phyloP scores from a whole-genome alignment of 2,113 vertebrate genomes.

The Pelodiscus sinensis region DNA sequence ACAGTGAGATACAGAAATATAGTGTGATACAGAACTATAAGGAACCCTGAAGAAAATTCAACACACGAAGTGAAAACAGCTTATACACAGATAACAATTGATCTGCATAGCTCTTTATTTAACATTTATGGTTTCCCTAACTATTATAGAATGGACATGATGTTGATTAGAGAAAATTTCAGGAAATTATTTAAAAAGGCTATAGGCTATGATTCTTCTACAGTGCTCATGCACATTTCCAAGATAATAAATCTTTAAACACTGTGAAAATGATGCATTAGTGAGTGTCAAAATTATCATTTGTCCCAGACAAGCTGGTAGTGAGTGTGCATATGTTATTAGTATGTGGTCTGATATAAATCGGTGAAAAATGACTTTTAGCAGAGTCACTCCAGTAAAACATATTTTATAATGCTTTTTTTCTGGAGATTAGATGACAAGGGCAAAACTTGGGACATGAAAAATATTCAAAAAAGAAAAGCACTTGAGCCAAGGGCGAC shows the following conservation, averaged over 20 bases:
- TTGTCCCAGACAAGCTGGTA: slow-evolving; percentile 63
- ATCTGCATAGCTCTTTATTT: neutral
- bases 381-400: slow-evolving; percentile 33
- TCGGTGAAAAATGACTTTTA: slow-evolving; percentile 51
- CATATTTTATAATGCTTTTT: slow-evolving; percentile 15
- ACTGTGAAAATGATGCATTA: slow-evolving; percentile 58
- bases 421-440: slow-evolving; percentile 9
- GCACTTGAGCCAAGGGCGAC: neutral
- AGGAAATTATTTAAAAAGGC: slow-evolving; percentile 21
- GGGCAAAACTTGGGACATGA: neutral
- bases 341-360: slow-evolving; percentile 46
- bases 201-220: slow-evolving; percentile 1
- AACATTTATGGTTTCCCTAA: neutral
- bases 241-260: slow-evolving; percentile 55
- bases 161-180: slow-evolving; percentile 31
- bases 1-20: neutral
- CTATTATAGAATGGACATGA: slow-evolving; percentile 3
- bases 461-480: neutral
- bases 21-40: neutral
- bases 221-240: neutral
- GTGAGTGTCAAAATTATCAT: slow-evolving; percentile 65
- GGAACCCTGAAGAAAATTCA: neutral
- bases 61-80: neutral
- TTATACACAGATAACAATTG: neutral
- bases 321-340: slow-evolving; percentile 64